Evolutionary conservation across 2,113 vertebrate species (phyloP).

Genomic region (Limanda limanda): DNA sequence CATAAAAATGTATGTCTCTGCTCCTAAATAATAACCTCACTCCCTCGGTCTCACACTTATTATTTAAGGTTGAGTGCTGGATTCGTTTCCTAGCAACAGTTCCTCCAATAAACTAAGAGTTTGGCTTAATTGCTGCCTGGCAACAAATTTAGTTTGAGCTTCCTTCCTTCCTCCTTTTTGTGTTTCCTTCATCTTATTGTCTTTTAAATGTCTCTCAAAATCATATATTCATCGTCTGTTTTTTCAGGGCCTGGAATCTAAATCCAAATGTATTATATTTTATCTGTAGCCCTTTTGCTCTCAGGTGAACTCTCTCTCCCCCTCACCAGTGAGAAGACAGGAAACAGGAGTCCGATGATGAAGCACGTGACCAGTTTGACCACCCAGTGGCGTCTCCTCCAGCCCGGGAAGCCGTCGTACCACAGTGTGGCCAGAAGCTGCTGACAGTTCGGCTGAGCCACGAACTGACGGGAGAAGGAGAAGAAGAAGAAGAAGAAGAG

Average conservation of each 20-base stretch:
- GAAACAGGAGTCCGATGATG: conserved; percentile 94
- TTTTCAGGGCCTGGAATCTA: no score
- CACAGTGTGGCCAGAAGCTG: conserved; percentile 96
- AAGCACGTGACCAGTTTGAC: conserved; percentile 96
- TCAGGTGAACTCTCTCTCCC: background rate
- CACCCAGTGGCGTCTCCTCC: conserved; percentile 95
- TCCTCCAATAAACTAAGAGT: background rate
- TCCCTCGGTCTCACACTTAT: background rate
- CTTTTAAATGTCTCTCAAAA: no score
- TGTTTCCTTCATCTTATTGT: no score
- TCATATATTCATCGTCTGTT: no score
- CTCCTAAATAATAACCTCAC: background rate
- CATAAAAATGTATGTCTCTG: no score
- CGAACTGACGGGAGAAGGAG: conserved; percentile 83
- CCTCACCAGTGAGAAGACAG: conserved; percentile 88
- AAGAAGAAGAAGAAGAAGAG: background rate
- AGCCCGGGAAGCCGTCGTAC: conserved; percentile 98
- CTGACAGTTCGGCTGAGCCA: conserved; percentile 98
- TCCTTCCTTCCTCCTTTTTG: no score
- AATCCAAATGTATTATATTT: no score
- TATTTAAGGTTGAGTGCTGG: conserved; percentile 4
- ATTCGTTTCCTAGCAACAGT: conserved; percentile 8
- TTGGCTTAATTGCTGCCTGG: conserved; percentile 9
- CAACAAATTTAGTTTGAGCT: conserved; percentile 8
- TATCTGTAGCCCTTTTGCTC: background rate